Evolutionary conservation across 1,140 invertebrate genomes (phyloP), one percentile per base, ranked within the genome.

Genomic region (Leptinotarsa defecta): DNA sequence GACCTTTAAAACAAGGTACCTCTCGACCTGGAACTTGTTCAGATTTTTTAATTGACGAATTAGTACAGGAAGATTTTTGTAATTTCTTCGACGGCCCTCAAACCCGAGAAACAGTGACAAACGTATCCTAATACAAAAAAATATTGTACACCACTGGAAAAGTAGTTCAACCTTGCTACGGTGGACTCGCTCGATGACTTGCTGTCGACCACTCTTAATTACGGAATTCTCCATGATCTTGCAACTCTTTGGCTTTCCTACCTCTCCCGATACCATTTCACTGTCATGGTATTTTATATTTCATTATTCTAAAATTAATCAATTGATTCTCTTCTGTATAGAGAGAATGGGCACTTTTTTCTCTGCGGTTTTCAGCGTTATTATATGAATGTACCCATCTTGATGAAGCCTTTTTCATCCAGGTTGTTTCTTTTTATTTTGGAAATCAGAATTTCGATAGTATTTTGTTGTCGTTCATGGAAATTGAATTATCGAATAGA

Each of bases 141-240:
- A 5, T 27, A 5, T 48, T 4, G 6, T 70, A 24, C 70, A 11
- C 52, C 52, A 62, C 70, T 71, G 70, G n/a, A 19, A 11, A 61
- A 15, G n/a, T 57, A 57, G 49, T 71, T 57, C 52, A 61, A 71
- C 70, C 20, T 71, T 19, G 70, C 70, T 34, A 49, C 43, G 11
- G 17, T 13, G 49, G 49, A 71, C 70, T 43, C n/a, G 70, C 43
- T 57, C 20, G 70, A 71, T 71, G 70, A 61, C 70, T 71, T 71
- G 52, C 70, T 24, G n/a, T 62, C 49, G 70, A 62, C 57, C 49
- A 61, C 34, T 63, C 52, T 71, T 71, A 71, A 71, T 71, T 71
- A 71, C 70, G 52, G 48, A 71, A 27, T 71, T 71, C 52, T 57
- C 52, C 52, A 43, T 62, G 70, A 71, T 71, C 70, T 62, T 57